A percentile compares a stretch with the other conserved stretches of the same genome.
Evolutionary conservation across 2,113 vertebrate species (phyloP).

Genomic region (Seriola quinqueradiata): DNA sequence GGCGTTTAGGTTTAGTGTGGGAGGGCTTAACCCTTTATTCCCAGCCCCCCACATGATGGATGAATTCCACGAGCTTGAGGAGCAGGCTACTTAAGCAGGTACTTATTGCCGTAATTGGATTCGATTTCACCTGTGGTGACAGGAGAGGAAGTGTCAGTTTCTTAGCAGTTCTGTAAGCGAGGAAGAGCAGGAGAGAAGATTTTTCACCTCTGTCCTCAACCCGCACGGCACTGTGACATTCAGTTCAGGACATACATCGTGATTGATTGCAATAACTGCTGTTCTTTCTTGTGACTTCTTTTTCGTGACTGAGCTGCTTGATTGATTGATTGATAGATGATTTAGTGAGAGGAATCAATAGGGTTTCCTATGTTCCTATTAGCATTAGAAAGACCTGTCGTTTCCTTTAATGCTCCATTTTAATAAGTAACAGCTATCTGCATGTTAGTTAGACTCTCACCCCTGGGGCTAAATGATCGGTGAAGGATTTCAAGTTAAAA

Average conservation of each 20-base stretch:
- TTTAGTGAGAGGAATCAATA: constrained; percentile 29
- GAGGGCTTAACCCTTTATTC: constrained; percentile 56
- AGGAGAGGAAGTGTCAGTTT: constrained; percentile 33
- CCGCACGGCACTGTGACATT: not conserved
- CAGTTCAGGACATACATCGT: not conserved
- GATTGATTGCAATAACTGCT: constrained; percentile 7
- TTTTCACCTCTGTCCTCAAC: constrained; percentile 16
- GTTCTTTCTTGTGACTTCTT: not conserved
- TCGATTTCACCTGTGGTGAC: constrained; percentile 69
- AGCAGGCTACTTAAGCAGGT: constrained; percentile 73
- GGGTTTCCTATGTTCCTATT: constrained; percentile 1
- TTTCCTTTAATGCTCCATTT: constrained; percentile 24
- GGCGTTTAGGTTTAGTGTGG: not conserved
- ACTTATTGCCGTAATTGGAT: constrained; percentile 75
- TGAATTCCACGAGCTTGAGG: constrained; percentile 44
- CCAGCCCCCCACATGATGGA: constrained; percentile 45
- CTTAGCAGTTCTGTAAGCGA: constrained; percentile 15
- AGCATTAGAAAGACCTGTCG: not conserved
- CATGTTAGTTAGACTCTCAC: not conserved
- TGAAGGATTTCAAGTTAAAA: not conserved
- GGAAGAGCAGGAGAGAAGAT: constrained; percentile 8
- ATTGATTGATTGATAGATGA: constrained; percentile 35
- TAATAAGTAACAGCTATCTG: not conserved
- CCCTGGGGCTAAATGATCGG: not conserved
- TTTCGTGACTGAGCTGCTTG: not conserved